Base-by-base conservation (phyloP, 2,888 invertebrate species). In the Mythimna pallens region DNA sequence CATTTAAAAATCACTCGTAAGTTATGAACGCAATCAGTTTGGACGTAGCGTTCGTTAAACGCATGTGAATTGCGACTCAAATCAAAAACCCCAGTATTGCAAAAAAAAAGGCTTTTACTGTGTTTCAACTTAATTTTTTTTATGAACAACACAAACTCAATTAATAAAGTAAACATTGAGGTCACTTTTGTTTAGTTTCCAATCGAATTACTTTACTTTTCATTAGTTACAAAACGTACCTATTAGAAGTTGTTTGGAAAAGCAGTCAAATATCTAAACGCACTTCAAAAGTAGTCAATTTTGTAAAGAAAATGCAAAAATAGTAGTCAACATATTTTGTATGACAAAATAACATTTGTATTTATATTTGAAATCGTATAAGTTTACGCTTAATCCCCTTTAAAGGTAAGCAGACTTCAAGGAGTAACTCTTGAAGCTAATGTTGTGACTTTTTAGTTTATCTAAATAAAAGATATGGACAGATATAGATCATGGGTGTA, bases 1-100 rank as follows among this genome's bases (percentile, higher is more conserved):
- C 74, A 82, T 87, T 86, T 86, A 89, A 74, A 74, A 89, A 93
- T 92, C 88, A 85, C 90, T 92, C 90, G 89, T 89, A 91, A 89
- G 88, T 89, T 88, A 85, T 86, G 86, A 87, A 86, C 86, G 78
- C 78, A 75, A 30, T 61, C 25, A 58, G 70, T 65, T 58, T 65
- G 77, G 69, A 73, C 65, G 43, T 57, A 66, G 63, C 30, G 40
- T 65, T 54, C 30, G 40, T 47, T 40, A 78, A 71, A 43, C 43
- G 30, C 50, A 65, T 59, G 61, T n/a, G 8, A 65, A 64, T 57
- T 52, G n/a, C n/a, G 50, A 64, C 7, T 69, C 52, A 55, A 81
- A 63, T 36, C 10, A 36, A 43, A 65, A 50, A 73, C 20, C 22
- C 54, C 61, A 59, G 62, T 73, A 71, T 73, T 64, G 58, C 55